Percentiles rank a stretch among this genome's conserved stretches.
Evolutionary conservation across 2,797 vertebrate genomes (phyloP).

Genomic region (Zenarchopterus dispar): DNA sequence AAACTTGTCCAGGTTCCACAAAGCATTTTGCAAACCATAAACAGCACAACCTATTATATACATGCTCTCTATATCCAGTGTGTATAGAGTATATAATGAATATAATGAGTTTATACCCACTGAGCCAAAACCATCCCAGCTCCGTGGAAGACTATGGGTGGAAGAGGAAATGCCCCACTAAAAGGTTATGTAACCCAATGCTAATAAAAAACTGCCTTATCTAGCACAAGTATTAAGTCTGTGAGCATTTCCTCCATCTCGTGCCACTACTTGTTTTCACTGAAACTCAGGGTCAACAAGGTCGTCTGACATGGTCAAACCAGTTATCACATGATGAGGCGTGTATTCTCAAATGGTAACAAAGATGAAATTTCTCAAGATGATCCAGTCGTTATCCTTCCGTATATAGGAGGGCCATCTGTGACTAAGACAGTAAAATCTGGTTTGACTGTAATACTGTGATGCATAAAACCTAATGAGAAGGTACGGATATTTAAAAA

Average conservation of each 20-base stretch:
- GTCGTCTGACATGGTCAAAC: constrained; percentile 24
- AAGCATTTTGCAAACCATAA: too few species aligned
- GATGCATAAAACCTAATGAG: constrained; percentile 2
- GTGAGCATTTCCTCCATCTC: constrained; percentile 7
- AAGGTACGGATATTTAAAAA: not conserved
- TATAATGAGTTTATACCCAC: too few species aligned
- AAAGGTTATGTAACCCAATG: not conserved
- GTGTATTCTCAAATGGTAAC: constrained; percentile 20
- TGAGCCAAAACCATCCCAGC: too few species aligned
- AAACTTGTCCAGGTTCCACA: too few species aligned
- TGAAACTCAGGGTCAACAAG: constrained; percentile 4
- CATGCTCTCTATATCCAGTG: too few species aligned
- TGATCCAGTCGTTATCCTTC: constrained; percentile 11
- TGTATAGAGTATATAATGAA: too few species aligned
- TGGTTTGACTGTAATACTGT: constrained; percentile 16
- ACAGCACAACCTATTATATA: too few species aligned
- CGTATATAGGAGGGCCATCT: constrained; percentile 13
- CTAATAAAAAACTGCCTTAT: constrained; percentile 10
- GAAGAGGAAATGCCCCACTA: constrained; percentile 43
- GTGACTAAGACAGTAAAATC: constrained; percentile 9
- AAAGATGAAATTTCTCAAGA: constrained; percentile 27
- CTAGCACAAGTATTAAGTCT: constrained; percentile 8
- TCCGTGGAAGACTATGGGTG: not conserved
- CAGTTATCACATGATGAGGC: constrained; percentile 20
- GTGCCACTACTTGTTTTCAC: constrained; percentile 11